Evolutionary conservation across 2,797 vertebrate species (phyloP).

Genomic region (Spheniscus humboldti): DNA sequence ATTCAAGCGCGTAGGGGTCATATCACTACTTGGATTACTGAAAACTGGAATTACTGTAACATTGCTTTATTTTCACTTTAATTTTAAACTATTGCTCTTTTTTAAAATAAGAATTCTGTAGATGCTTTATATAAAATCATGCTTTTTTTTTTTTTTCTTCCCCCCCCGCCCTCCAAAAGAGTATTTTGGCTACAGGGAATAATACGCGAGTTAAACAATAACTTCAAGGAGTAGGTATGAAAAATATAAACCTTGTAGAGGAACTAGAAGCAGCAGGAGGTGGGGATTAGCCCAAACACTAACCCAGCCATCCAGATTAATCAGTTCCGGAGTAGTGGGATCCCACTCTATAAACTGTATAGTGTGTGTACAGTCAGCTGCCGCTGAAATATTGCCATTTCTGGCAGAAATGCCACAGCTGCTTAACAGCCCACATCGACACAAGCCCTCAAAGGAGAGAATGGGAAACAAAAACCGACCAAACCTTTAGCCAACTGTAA

Average conservation of each 20-base stretch:
- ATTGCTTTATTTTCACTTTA: not conserved
- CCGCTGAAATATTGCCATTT: not conserved
- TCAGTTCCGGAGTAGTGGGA: not conserved
- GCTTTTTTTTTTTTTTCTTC: not conserved
- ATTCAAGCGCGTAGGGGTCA: not conserved
- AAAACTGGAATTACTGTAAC: not conserved
- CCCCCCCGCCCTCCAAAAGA: not conserved
- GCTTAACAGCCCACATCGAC: not conserved
- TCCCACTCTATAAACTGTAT: not conserved
- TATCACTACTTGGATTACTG: not conserved
- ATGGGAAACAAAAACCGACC: not conserved
- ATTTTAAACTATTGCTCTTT: not conserved
- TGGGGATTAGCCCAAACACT: not conserved
- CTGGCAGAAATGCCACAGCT: not conserved
- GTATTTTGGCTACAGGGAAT: not conserved
- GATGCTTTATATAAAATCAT: not conserved
- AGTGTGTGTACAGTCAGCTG: not conserved
- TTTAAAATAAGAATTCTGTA: not conserved
- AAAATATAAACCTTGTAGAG: not conserved
- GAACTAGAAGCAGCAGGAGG: not conserved
- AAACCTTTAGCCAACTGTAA: not conserved
- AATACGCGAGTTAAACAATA: not conserved
- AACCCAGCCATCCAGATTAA: not conserved
- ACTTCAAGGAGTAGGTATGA: not conserved
- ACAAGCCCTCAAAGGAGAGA: not conserved